Base-by-base conservation (phyloP, 2,888 invertebrate species). In the Drosophila demipolita region DNA sequence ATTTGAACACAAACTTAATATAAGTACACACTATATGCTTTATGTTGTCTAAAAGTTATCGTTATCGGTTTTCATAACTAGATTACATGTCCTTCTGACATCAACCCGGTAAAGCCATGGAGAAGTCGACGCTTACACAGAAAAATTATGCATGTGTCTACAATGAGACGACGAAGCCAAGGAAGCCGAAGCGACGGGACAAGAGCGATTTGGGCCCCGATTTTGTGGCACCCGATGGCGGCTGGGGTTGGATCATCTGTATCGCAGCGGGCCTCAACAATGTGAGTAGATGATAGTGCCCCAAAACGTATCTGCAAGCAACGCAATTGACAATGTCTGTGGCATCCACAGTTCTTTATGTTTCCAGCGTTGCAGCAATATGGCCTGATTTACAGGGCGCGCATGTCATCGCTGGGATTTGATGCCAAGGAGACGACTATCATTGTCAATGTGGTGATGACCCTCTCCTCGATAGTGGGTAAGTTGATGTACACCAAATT, bases 191-290 rank as follows among this genome's bases (percentile, higher is more conserved):
- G 93, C 89, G 94, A 6, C 89, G 89, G 48, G 91, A 93, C 78
- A 93, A 93, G 82, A 91, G 91, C 76, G 91, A 93, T 82, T 80
- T 93, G 77, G 93, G 93, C 0, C 87, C 94, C 9, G 95, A 95
- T 74, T 96, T 96, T 80, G 93, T 94, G 40, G 95, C 96, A 2
- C 96, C 96, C 0, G 96, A 96, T 90, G 96, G 96, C 2, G 96
- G 96, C 1, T 96, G 96, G 96, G 93, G 91, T 1, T 96, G 96
- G 96, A 94, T 96, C 89, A 94, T 96, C n/a, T 95, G 96, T 32
- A 80, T 96, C 29, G 96, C 96, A 1, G 95, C 95, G 48, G 96
- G 96, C 76, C 93, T 95, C 80, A 95, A 95, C 57, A 96, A 96
- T 89, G 96, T 96, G 93, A 95, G 95, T 95, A 4, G 6, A 12